A percentile compares a stretch with the other conserved stretches of the same genome.
phyloP scores from a whole-genome alignment of 2,113 vertebrate species.

The Apeltes quadracus region DNA sequence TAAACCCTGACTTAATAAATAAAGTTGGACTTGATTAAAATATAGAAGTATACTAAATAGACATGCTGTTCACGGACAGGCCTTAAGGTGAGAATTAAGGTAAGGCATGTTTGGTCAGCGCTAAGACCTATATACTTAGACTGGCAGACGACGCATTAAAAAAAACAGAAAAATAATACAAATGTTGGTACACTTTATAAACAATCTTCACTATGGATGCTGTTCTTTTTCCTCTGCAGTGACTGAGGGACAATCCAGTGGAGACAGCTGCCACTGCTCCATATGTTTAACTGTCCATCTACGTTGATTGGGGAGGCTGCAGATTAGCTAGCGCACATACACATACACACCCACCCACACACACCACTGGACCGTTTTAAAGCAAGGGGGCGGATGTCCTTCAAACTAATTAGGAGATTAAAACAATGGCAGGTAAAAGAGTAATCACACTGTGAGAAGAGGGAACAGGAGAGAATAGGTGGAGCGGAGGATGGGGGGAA shows the following conservation, averaged over 20 bases:
- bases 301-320: conserved; percentile 61
- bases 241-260: conserved; percentile 46
- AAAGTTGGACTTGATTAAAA: not conserved
- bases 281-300: conserved; percentile 60
- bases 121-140: not conserved
- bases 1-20: too few species aligned
- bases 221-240: not conserved
- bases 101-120: not conserved
- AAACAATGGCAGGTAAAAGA: conserved; percentile 88
- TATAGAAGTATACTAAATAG: too few species aligned
- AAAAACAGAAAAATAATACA: not conserved
- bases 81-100: not conserved
- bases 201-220: not conserved
- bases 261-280: conserved; percentile 53
- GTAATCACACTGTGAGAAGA: conserved; percentile 75
- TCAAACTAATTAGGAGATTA: conserved; percentile 95
- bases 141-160: not conserved
- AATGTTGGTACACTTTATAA: not conserved
- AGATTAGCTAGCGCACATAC: conserved; percentile 49
- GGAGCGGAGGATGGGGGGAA: conserved; percentile 62
- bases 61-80: not conserved
- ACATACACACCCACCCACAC: conserved; percentile 48
- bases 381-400: conserved; percentile 84
- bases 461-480: conserved; percentile 41
- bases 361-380: conserved; percentile 64